These are phyloP conservation scores for Tetramorium bicarinatum DNA, from an alignment of 2,888 invertebrate species.

Conservation along the genomic window DNA sequence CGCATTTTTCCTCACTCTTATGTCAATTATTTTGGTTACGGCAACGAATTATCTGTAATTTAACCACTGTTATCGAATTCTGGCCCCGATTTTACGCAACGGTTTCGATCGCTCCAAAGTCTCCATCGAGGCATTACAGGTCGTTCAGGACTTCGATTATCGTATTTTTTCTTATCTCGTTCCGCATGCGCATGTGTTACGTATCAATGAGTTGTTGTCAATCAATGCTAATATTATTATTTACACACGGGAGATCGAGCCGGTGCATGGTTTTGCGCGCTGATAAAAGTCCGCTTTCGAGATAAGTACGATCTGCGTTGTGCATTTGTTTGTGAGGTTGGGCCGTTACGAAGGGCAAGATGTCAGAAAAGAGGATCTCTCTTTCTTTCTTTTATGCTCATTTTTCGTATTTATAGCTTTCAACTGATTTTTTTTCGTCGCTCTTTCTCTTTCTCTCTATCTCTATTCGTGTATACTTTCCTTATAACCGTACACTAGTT, in stretches of 20 bases:
- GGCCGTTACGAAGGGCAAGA: neutral
- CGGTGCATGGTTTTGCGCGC: conserved; percentile 28
- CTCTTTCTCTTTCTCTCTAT: neutral
- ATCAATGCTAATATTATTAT: conserved; percentile 24
- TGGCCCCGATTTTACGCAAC: conserved; percentile 2
- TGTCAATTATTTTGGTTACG: neutral
- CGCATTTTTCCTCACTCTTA: neutral
- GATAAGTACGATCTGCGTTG: conserved; percentile 43
- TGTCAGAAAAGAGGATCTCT: neutral
- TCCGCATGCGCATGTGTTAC: no score
- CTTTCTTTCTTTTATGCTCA: conserved; percentile 4
- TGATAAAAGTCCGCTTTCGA: conserved; percentile 29
- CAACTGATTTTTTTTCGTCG: conserved; percentile 9
- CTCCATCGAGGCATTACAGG: neutral
- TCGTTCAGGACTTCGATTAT: neutral
- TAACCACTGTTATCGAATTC: neutral
- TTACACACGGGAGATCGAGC: conserved; percentile 23
- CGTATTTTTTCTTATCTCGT: neutral
- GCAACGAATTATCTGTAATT: neutral
- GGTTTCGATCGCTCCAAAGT: neutral
- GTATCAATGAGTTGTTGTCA: neutral
- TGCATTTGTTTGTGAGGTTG: neutral
- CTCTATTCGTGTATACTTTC: neutral
- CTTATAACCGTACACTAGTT: conserved; percentile 35
- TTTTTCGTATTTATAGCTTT: conserved; percentile 9